Percentiles rank a stretch among this genome's conserved stretches.
These are phyloP conservation scores for Ariolimax columbianus DNA, from an alignment of 2,888 invertebrate genomes.

Conservation along the genomic window DNA sequence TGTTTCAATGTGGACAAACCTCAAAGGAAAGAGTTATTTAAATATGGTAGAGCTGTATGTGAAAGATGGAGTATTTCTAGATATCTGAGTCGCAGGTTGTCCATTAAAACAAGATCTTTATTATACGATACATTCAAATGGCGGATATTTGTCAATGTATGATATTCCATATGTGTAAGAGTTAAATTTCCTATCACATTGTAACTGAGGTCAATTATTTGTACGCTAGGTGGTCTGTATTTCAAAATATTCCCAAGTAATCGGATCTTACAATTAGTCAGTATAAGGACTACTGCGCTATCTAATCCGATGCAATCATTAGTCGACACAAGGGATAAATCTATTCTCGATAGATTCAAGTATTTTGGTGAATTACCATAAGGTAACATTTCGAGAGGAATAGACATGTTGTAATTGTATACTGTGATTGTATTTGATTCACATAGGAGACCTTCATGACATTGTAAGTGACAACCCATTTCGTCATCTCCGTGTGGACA, in stretches of 20 bases:
- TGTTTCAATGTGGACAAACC: neutral
- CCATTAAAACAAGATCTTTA: neutral
- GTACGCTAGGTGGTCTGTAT: neutral
- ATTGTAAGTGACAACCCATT: constrained; percentile 7
- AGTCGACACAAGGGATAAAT: neutral
- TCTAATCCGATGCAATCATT: neutral
- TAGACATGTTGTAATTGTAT: neutral
- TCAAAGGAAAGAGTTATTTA: neutral
- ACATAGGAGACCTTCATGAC: constrained; percentile 23
- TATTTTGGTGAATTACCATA: neutral
- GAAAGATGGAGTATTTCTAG: constrained; percentile 15
- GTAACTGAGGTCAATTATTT: neutral
- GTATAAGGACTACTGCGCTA: neutral
- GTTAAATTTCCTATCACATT: neutral
- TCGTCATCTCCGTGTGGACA: constrained; percentile 39
- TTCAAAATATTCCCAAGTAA: neutral
- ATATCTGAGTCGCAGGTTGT: neutral
- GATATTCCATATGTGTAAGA: neutral
- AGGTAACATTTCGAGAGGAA: neutral
- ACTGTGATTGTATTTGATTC: neutral
- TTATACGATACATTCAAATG: neutral
- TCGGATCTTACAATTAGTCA: neutral
- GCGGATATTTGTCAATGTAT: neutral
- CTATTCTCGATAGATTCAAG: neutral
- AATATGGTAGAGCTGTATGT: neutral